Evolutionary conservation across 2,888 invertebrate species (phyloP), one percentile per base, ranked within the genome.

Genomic region (Drosophila phalerata): DNA sequence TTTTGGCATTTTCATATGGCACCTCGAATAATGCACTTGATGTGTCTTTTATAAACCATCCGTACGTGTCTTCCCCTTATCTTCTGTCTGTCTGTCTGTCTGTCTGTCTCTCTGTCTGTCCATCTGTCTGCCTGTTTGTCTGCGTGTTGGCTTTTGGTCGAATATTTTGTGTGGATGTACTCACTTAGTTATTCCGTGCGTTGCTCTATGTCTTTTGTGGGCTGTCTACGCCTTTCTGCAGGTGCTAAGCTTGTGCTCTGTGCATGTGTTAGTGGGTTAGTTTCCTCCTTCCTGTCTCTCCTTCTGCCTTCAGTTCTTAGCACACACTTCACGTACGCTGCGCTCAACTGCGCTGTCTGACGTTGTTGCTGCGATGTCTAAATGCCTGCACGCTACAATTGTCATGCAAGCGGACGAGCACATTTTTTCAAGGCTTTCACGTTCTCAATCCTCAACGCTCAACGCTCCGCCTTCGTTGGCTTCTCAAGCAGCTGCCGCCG

Each of bases 331-430:
- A 85, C 85, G 85, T 85, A 81, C 82, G 67, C 77, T 79, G 71
- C 73, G 82, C 73, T 72, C 72, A 68, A 73, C 83, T 73, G 81
- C 68, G 81, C 69, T 65, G 81, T 73, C 79, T 81, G 78, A 51
- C 60, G 65, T 51, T 70, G 69, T 62, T 79, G 73, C 68, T 74
- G 74, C 79, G 77, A 81, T 85, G 79, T 83, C 82, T 90, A 83
- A 90, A 90, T 89, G 88, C 90, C 79, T 85, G 87, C 88, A 85
- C 80, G 77, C 83, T 81, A 84, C 90, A 90, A 91, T 90, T 90
- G 89, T 90, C 88, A 85, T 85, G 88, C 81, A 88, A 89, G 83
- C 83, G 79, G 81, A 77, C 42, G 55, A 32, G 43, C 42, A 55
- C 90, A 90, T 89, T 90, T 84, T 89, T 77, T 77, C 73, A 74